These are phyloP conservation scores for Pheosia tremula DNA, from an alignment of 2,888 invertebrate species.

Conservation along the genomic window DNA sequence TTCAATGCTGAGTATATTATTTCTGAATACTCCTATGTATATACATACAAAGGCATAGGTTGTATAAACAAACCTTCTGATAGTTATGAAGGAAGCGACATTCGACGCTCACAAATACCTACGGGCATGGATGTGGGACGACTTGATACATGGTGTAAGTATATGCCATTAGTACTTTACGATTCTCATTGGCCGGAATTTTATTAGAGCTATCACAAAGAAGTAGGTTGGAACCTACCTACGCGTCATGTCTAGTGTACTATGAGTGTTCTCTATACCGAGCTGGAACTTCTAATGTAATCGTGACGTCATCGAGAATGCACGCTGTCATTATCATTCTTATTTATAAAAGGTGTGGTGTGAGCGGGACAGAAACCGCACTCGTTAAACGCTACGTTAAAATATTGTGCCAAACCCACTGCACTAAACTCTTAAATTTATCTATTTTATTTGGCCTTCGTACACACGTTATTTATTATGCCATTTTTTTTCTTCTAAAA, in stretches of 20 bases:
- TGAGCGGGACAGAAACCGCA: too few species aligned
- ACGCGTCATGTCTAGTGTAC: conserved; percentile 26
- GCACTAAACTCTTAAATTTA: conserved; percentile 42
- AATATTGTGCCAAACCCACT: too few species aligned
- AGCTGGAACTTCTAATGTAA: too few species aligned
- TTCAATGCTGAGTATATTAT: too few species aligned
- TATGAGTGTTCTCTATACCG: background rate
- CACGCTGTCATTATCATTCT: too few species aligned
- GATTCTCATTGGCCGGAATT: conserved; percentile 22
- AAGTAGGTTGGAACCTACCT: conserved; percentile 7
- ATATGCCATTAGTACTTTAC: conserved; percentile 1
- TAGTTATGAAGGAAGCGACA: too few species aligned
- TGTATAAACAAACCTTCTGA: too few species aligned
- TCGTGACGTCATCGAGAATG: too few species aligned
- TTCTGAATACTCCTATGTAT: too few species aligned
- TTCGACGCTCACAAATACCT: conserved; percentile 10
- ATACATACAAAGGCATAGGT: too few species aligned
- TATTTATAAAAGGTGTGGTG: too few species aligned
- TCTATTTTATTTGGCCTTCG: conserved; percentile 51
- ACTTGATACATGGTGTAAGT: background rate
- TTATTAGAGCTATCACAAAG: conserved; percentile 22
- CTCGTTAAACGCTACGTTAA: too few species aligned
- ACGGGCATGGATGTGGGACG: conserved; percentile 2
- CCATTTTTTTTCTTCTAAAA: conserved; percentile 45
- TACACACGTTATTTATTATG: conserved; percentile 45